A percentile compares a stretch with the other conserved stretches of the same genome.
Evolutionary conservation across 2,888 invertebrate genomes (phyloP).

Genomic region (Invenusta paracnida): DNA sequence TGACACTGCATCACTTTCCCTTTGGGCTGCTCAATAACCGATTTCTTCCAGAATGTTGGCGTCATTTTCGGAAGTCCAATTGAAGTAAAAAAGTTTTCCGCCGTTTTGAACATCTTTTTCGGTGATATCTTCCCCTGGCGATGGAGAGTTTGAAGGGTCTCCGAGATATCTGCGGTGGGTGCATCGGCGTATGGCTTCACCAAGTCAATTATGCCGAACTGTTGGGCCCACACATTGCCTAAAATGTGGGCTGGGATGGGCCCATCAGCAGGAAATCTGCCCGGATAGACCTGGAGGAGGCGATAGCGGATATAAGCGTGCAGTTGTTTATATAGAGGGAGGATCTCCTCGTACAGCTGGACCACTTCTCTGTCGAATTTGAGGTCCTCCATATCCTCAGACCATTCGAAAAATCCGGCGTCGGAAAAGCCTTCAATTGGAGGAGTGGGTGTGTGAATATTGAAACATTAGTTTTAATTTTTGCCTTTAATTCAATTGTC

Average conservation of each 20-base stretch:
- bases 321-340: constrained; percentile 55
- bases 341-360: constrained; percentile 51
- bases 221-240: constrained; percentile 47
- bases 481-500: too few relatives aligned
- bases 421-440: constrained; percentile 42
- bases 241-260: constrained; percentile 45
- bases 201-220: constrained; percentile 43
- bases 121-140: constrained; percentile 16
- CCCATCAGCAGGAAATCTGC: constrained; percentile 44
- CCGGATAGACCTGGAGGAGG: constrained; percentile 46
- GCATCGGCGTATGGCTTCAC: constrained; percentile 40
- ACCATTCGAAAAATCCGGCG: constrained; percentile 12
- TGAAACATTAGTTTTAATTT: too few relatives aligned
- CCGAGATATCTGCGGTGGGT: constrained; percentile 37
- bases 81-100: constrained; percentile 46
- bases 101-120: constrained; percentile 38
- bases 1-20: constrained; percentile 43
- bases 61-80: constrained; percentile 45
- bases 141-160: constrained; percentile 18
- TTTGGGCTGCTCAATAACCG: constrained; percentile 32
- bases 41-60: constrained; percentile 43
- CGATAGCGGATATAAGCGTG: constrained; percentile 56
- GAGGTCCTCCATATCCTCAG: constrained; percentile 44
- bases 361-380: constrained; percentile 50
- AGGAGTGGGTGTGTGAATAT: too few relatives aligned